Evolutionary conservation across 2,797 vertebrate genomes (phyloP).

Genomic region (Mormyrops boulengeri): DNA sequence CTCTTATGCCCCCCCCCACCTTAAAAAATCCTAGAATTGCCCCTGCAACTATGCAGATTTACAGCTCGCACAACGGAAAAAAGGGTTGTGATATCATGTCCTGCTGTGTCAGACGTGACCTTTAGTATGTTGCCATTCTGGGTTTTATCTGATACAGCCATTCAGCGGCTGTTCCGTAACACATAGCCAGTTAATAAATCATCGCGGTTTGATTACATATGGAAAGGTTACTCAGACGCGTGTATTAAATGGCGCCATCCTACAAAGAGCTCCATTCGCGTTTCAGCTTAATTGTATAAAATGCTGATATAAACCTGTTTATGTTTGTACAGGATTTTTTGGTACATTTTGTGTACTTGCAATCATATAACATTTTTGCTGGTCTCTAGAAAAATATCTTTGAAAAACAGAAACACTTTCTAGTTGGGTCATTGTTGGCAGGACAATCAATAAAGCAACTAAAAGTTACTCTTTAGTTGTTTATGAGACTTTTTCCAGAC

Average conservation of each 20-base stretch:
- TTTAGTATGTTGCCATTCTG: not conserved
- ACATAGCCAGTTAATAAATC: not conserved
- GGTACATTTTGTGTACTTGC: not conserved
- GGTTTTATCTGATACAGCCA: not conserved
- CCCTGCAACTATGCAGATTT: not conserved
- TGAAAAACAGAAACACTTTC: not conserved
- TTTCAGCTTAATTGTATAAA: conserved; percentile 3
- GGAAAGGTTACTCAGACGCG: not conserved
- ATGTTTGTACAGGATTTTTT: not conserved
- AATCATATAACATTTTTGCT: not conserved
- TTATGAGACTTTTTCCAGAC: not conserved
- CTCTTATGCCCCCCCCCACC: not conserved
- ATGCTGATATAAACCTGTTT: not conserved
- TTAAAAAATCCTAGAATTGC: not conserved
- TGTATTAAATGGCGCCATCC: not conserved
- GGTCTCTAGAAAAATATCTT: not conserved
- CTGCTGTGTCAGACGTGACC: not conserved
- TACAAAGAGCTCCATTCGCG: not conserved
- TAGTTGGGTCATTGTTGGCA: not conserved
- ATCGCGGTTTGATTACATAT: not conserved
- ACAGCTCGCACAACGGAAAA: not conserved
- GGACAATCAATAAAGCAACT: not conserved
- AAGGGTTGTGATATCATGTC: not conserved
- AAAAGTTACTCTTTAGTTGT: not conserved
- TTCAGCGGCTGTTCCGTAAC: not conserved